These are phyloP conservation scores for Dysidea cf. avara DNA, from an alignment of 37 sponge, comb jelly and placozoan genomes.

Conservation along the genomic window DNA sequence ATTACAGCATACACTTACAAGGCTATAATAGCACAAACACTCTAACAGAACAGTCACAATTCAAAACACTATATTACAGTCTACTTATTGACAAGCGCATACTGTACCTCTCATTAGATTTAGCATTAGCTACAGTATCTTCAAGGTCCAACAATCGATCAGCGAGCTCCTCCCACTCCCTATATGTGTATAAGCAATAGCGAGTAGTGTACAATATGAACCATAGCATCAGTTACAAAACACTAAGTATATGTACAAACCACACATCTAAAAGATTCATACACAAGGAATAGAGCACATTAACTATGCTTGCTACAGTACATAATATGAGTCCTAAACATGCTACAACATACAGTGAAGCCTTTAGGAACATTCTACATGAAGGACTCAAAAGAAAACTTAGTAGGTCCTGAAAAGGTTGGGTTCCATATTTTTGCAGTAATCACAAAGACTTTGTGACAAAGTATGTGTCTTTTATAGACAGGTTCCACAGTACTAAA, in stretches of 20 bases:
- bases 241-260: too few relatives aligned
- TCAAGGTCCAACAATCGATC: slow-evolving; percentile 73
- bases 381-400: too few relatives aligned
- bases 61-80: not conserved
- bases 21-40: too few relatives aligned
- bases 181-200: not conserved
- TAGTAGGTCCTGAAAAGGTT: too few relatives aligned
- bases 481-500: too few relatives aligned
- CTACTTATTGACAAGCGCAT: not conserved
- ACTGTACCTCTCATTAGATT: slow-evolving; percentile 40
- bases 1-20: too few relatives aligned
- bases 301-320: too few relatives aligned
- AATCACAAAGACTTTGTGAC: not conserved
- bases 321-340: too few relatives aligned
- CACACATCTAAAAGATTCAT: not conserved
- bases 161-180: slow-evolving; percentile 70
- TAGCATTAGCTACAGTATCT: slow-evolving; percentile 44
- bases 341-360: too few relatives aligned
- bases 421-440: too few relatives aligned
- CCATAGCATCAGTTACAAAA: too few relatives aligned
- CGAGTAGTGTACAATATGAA: not conserved
- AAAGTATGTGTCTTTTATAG: not conserved
- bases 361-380: too few relatives aligned
- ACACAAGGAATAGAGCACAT: not conserved
- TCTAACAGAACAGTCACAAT: not conserved